phyloP scores from a whole-genome alignment of 2,888 invertebrate genomes.

The Holacanthella duospinosa region DNA sequence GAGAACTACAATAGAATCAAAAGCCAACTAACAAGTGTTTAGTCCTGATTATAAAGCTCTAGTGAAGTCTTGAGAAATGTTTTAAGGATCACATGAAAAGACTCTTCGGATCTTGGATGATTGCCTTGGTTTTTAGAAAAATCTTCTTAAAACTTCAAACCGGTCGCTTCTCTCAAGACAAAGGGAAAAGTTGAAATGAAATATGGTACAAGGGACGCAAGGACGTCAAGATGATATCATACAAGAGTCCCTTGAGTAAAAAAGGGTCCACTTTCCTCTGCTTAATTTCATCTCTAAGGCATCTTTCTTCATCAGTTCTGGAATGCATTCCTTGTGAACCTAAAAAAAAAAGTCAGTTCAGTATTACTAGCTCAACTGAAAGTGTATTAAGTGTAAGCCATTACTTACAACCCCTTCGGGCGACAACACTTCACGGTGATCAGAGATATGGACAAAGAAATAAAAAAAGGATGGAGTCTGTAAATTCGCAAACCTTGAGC shows the following conservation, averaged over 20 bases:
- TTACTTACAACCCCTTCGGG: no score
- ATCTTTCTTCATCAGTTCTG: neutral
- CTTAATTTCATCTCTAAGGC: neutral
- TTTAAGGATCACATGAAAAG: neutral
- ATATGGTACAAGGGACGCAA: neutral
- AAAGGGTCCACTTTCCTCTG: constrained; percentile 1
- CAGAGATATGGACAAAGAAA: no score
- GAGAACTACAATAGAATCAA: neutral
- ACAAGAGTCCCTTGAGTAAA: neutral
- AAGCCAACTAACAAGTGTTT: neutral
- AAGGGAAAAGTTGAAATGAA: neutral
- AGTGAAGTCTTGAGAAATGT: neutral
- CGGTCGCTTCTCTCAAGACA: neutral
- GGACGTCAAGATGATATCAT: constrained; percentile 1
- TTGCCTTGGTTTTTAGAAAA: neutral
- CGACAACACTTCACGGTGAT: no score
- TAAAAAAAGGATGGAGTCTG: no score
- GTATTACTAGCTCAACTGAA: neutral
- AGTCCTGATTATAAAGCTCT: neutral
- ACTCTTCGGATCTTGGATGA: neutral
- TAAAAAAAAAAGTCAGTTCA: neutral
- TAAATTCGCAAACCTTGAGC: no score
- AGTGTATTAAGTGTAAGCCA: neutral
- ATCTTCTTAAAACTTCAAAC: neutral
- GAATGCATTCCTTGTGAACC: neutral